Percentiles rank a stretch among this genome's conserved stretches.
phyloP scores from a whole-genome alignment of 2,888 invertebrate species.

The Conistra vaccinii region DNA sequence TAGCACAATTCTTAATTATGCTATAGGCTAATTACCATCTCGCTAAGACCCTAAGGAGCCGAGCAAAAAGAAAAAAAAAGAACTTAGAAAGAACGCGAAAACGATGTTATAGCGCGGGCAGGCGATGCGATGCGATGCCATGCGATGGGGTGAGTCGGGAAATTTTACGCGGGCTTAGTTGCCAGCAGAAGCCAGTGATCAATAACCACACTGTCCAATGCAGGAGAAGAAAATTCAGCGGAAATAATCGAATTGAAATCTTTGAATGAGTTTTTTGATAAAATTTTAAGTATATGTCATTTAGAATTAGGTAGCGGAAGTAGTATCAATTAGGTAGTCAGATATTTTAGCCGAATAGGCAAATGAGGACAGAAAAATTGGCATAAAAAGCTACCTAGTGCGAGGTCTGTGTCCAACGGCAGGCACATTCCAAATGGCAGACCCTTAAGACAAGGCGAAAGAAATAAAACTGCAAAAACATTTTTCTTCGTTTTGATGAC shows the following conservation, averaged over 20 bases:
- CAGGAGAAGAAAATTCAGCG: background rate
- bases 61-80: too few relatives aligned
- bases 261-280: background rate
- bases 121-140: too few relatives aligned
- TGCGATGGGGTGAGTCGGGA: too few relatives aligned
- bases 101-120: too few relatives aligned
- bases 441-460: slow-evolving; percentile 28
- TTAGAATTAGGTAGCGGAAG: background rate
- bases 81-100: too few relatives aligned
- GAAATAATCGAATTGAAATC: background rate
- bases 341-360: slow-evolving; percentile 7
- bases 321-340: slow-evolving; percentile 12
- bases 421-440: slow-evolving; percentile 29
- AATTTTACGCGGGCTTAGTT: too few relatives aligned
- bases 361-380: slow-evolving; percentile 25
- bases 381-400: slow-evolving; percentile 7
- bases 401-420: slow-evolving; percentile 43
- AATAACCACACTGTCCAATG: background rate
- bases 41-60: too few relatives aligned
- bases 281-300: too few relatives aligned
- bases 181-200: too few relatives aligned
- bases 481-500: slow-evolving; percentile 40
- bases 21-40: too few relatives aligned
- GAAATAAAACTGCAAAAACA: slow-evolving; percentile 47
- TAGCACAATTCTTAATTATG: too few relatives aligned